Percentiles rank a stretch among this genome's conserved stretches.
These are phyloP conservation scores for Rhyzopertha dominica DNA, from an alignment of 1,140 invertebrate genomes.

Conservation along the genomic window DNA sequence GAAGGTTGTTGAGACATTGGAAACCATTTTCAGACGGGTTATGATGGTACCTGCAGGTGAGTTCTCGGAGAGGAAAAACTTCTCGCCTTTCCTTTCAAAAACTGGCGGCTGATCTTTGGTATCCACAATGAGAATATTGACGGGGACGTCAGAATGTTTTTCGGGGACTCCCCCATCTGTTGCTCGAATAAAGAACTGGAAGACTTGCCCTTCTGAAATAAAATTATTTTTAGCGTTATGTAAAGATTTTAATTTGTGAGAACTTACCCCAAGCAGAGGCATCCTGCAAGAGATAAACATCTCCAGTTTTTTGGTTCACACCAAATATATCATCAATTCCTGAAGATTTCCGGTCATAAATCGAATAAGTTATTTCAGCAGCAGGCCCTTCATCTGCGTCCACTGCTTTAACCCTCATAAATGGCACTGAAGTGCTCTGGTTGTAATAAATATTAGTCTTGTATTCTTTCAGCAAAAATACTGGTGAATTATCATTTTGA, in stretches of 20 bases:
- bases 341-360: constrained; percentile 58
- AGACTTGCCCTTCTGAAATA: constrained; percentile 68
- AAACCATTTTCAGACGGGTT: constrained; percentile 57
- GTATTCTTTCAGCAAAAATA: constrained; percentile 75
- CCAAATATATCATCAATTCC: constrained; percentile 56
- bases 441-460: constrained; percentile 66
- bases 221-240: constrained; percentile 1
- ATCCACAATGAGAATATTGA: constrained; percentile 72
- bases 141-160: constrained; percentile 70
- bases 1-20: constrained; percentile 55
- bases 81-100: constrained; percentile 65
- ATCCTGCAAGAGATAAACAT: constrained; percentile 53
- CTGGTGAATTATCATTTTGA: constrained; percentile 83
- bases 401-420: constrained; percentile 62
- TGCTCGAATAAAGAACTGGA: constrained; percentile 86
- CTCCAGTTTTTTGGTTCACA: constrained; percentile 59
- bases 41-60: constrained; percentile 63
- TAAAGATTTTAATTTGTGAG: neutral
- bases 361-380: constrained; percentile 60
- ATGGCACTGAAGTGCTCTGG: constrained; percentile 55
- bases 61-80: constrained; percentile 76
- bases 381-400: constrained; percentile 61
- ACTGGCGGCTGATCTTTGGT: constrained; percentile 63
- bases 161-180: constrained; percentile 67
- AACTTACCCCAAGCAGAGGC: constrained; percentile 51